Conservation (phyloP, 2,113 vertebrate genomes). For the Nesogale talazaci region DNA sequence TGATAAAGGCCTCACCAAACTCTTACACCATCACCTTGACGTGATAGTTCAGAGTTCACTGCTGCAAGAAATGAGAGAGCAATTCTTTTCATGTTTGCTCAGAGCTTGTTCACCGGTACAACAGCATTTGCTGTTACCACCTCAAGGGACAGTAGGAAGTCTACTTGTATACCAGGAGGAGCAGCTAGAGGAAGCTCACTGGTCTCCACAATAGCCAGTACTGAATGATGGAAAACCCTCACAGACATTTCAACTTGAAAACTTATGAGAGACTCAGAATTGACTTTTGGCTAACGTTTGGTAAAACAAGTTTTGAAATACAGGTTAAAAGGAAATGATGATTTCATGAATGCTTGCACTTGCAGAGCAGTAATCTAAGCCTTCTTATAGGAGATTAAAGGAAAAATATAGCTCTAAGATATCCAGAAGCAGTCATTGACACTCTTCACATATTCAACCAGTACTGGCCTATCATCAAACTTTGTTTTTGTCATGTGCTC, state of each 20-base stretch:
- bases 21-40: background rate
- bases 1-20: background rate
- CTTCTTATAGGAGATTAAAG: constrained; percentile 37
- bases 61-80: background rate
- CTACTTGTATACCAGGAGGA: background rate
- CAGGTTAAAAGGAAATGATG: background rate
- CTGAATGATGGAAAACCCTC: no score
- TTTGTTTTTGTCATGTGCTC: background rate
- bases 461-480: background rate
- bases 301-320: constrained; percentile 25
- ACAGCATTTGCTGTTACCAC: background rate
- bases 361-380: background rate
- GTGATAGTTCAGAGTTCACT: background rate
- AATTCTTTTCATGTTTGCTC: background rate
- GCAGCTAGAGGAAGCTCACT: background rate
- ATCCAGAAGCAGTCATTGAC: background rate
- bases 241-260: background rate
- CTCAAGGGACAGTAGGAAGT: background rate
- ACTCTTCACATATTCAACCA: background rate
- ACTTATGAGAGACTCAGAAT: background rate
- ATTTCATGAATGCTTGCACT: background rate
- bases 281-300: constrained; percentile 7
- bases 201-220: background rate
- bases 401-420: background rate
- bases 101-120: background rate